Evolutionary conservation across 2,888 invertebrate genomes (phyloP).

Genomic region (Dimorphilus gyrociliatus): DNA sequence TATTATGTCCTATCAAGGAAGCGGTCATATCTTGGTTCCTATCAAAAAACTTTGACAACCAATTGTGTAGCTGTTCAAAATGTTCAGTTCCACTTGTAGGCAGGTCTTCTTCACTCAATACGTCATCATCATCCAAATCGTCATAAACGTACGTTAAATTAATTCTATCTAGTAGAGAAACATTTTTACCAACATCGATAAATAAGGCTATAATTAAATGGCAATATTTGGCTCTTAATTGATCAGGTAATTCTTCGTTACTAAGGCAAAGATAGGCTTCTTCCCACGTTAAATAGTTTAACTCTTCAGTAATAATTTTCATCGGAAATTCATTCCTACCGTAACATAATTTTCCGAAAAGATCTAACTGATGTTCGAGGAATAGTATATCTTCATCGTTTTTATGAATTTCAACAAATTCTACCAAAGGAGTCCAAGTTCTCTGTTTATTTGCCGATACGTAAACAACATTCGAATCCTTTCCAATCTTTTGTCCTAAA

Average conservation of each 20-base stretch:
- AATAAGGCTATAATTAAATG: constrained; percentile 33
- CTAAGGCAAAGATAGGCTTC: constrained; percentile 29
- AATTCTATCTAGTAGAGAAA: constrained; percentile 27
- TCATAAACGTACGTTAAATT: constrained; percentile 29
- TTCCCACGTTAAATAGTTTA: constrained; percentile 32
- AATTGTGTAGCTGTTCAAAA: constrained; percentile 17
- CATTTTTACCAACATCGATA: constrained; percentile 30
- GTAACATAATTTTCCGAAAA: constrained; percentile 32
- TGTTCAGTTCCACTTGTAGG: constrained; percentile 2
- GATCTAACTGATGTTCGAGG: constrained; percentile 29
- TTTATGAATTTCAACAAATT: constrained; percentile 18
- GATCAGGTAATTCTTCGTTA: constrained; percentile 24
- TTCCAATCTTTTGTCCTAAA: constrained; percentile 28
- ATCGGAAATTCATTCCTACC: constrained; percentile 32
- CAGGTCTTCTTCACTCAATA: no score
- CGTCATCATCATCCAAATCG: constrained; percentile 9
- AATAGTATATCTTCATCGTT: constrained; percentile 27
- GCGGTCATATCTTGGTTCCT: constrained; percentile 33
- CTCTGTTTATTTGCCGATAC: constrained; percentile 25
- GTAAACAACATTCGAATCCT: constrained; percentile 23
- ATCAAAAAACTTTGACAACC: constrained; percentile 28
- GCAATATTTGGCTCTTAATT: constrained; percentile 32
- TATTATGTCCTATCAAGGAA: constrained; percentile 29
- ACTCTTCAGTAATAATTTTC: constrained; percentile 26
- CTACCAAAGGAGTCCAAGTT: constrained; percentile 22